Percentiles rank a stretch among this genome's conserved stretches.
These are phyloP conservation scores for Psylliodes chrysocephalus DNA, from an alignment of 2,888 invertebrate genomes.

Conservation along the genomic window DNA sequence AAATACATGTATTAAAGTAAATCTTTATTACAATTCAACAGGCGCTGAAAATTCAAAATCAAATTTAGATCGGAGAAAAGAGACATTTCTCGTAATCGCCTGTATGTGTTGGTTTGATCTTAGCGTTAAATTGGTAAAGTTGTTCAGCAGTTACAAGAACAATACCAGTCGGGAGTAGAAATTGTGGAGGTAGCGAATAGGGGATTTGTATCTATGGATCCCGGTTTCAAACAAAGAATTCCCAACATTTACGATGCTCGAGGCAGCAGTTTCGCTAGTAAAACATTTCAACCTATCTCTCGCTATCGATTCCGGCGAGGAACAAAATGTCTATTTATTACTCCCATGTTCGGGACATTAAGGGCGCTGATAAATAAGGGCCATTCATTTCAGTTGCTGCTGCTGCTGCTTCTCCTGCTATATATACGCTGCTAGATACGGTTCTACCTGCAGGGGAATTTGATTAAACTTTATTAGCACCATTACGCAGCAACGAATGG, in stretches of 20 bases:
- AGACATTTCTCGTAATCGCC: conserved; percentile 12
- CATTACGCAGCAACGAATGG: conserved; percentile 29
- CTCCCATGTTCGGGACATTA: conserved; percentile 42
- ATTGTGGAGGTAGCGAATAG: conserved; percentile 57
- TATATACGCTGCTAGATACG: conserved; percentile 12
- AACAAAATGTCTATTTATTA: conserved; percentile 50
- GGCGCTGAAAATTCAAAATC: not conserved
- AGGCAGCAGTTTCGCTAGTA: conserved; percentile 58
- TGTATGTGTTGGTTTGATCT: conserved; percentile 25
- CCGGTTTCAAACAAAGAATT: conserved; percentile 59
- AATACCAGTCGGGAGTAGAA: conserved; percentile 43
- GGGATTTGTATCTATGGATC: conserved; percentile 59
- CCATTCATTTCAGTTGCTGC: conserved; percentile 36
- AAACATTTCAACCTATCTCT: conserved; percentile 61
- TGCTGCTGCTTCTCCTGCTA: not conserved
- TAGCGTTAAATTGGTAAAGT: conserved; percentile 30
- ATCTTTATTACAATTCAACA: no score
- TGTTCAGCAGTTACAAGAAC: conserved; percentile 30
- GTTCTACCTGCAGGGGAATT: conserved; percentile 32
- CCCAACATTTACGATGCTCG: conserved; percentile 61
- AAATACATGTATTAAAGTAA: no score
- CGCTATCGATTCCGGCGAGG: conserved; percentile 56
- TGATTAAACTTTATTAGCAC: conserved; percentile 37
- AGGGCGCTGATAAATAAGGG: conserved; percentile 42
- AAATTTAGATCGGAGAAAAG: not conserved